Conservation (phyloP, 2,888 invertebrate species). For the Oithona nana region DNA sequence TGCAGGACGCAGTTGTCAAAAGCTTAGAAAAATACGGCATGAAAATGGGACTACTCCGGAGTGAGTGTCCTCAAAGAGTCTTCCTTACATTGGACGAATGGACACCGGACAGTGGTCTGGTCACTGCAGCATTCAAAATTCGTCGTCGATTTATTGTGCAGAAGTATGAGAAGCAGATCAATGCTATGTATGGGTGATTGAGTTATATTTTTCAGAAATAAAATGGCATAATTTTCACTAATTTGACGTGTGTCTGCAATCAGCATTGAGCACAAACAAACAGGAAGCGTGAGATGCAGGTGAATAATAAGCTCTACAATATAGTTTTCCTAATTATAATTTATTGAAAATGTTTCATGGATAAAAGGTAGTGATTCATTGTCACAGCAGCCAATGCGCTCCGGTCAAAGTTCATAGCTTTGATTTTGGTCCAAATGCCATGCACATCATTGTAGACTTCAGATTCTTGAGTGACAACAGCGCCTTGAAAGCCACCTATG, state of each 20-base stretch:
- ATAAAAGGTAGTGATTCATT: too few species aligned
- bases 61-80: conserved; percentile 32
- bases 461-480: background rate
- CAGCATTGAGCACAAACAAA: too few species aligned
- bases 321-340: too few species aligned
- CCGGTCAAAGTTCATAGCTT: background rate
- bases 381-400: background rate
- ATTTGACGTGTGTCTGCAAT: too few species aligned
- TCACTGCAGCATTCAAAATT: conserved; percentile 37
- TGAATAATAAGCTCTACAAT: too few species aligned
- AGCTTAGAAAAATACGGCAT: conserved; percentile 25
- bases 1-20: conserved; percentile 28
- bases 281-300: too few species aligned
- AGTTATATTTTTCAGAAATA: too few species aligned
- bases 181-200: too few species aligned
- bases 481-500: background rate
- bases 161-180: conserved; percentile 30
- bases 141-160: conserved; percentile 34
- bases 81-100: conserved; percentile 31
- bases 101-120: conserved; percentile 35
- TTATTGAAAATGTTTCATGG: too few species aligned
- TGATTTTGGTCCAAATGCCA: background rate
- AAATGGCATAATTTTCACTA: too few species aligned
- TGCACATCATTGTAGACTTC: background rate
- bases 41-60: conserved; percentile 24